These are phyloP conservation scores for Podargus strigoides DNA, from an alignment of 2,797 vertebrate species.

Conservation along the genomic window DNA sequence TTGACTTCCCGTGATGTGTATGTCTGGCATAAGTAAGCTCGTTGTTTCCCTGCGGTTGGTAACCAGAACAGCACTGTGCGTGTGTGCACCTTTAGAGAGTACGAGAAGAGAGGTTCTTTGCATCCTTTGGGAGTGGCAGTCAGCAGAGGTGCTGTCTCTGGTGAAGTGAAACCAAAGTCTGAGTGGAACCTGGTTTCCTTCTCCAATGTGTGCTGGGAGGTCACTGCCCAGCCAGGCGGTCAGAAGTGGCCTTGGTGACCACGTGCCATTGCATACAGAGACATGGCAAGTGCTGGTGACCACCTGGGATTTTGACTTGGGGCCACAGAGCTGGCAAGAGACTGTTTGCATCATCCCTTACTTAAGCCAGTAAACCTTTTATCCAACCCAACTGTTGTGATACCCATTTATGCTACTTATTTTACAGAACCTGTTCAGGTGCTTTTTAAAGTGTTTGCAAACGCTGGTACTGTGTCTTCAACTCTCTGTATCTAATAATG, in stretches of 20 bases:
- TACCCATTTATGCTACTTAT: not conserved
- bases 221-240: fast-evolving
- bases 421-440: not conserved
- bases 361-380: not conserved
- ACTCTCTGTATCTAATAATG: not conserved
- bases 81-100: not conserved
- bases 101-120: not conserved
- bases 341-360: not conserved
- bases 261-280: not conserved
- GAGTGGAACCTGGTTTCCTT: fast-evolving
- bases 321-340: not conserved
- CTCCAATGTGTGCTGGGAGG: not conserved
- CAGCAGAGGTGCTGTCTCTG: not conserved
- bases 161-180: not conserved
- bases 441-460: not conserved
- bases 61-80: fast-evolving
- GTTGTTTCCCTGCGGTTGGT: not conserved
- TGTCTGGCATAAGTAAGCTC: not conserved
- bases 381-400: not conserved
- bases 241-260: not conserved
- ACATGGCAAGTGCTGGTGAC: not conserved
- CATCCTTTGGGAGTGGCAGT: not conserved
- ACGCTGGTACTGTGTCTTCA: not conserved
- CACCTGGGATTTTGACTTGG: not conserved
- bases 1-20: not conserved